Evolutionary conservation across 2,113 vertebrate genomes (phyloP), one percentile per base, ranked within the genome.

Genomic region (Phylloscopus trochilus): DNA sequence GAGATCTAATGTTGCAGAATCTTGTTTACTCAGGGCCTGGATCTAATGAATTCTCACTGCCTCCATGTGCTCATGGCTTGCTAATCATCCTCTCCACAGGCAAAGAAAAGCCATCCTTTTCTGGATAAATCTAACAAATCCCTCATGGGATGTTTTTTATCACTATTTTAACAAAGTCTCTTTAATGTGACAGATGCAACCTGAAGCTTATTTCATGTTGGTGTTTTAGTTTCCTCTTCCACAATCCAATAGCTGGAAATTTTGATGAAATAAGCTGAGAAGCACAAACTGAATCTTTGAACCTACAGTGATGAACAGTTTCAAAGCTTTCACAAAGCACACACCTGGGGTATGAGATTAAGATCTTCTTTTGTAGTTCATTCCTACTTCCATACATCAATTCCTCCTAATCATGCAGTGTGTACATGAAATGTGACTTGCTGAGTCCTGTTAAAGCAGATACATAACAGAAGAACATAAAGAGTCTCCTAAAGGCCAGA

Each of bases 141-240:
- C 41, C 26, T 13, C 43, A 21, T 73, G 19, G 10, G 53, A 82
- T 82, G n/a, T 3, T 78, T 92, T 95, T 86, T 62, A 79, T 49
- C 30, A 24, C 22, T 56, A 74, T 92, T 94, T 94, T 82, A 84
- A 78, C 41, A 44, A 49, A 76, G 33, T 66, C 20, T 87, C 64
- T 96, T 95, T 88, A 93, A 90, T 85, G 80, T 94, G 79, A 92
- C 93, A 91, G 76, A 53, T 84, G 60, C 64, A 93, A 46, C 64
- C 53, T 72, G 66, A 85, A 90, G 60, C 24, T 87, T 70, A 73
- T 94, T 96, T 96, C 46, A 84, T 84, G 69, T 74, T 67, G 27
- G 11, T 2, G 1, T 82, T 86, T 88, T 74, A 85, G 43, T 55
- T 83, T 84, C 19, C 10, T 35, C 10, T 92, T 77, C 80, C 49